Evolutionary conservation across 2,888 invertebrate genomes (phyloP), one percentile per base, ranked within the genome.

Genomic region (Dasypogon diadema): DNA sequence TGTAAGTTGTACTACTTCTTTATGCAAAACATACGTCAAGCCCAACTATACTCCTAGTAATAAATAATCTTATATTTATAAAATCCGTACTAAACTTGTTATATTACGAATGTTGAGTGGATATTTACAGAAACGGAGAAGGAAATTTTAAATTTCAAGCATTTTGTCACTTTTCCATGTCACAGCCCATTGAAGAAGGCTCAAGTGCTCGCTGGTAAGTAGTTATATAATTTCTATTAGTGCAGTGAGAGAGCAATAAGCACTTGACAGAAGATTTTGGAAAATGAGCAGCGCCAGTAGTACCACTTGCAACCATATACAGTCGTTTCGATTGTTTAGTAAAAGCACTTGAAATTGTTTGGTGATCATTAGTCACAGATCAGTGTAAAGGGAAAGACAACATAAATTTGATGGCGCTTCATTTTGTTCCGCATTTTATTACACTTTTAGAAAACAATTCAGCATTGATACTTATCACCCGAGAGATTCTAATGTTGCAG

Each of bases 381-480:
- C 30, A 77, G 77, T 77, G 75, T 70, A 74, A 77, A 77, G 70
- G 68, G 77, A 77, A 70, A 77, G 21, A 77, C 74, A 77, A 74
- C 77, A 77, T 30, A 48, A 58, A 34, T 51, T 12, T 46, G 14
- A 75, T 75, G 75, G 70, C 75, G 70, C 75, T 75, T 68, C 14
- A 56, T 48, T 51, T 55, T 68, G 26, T 37, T 48, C 16, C 58
- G n/a, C n/a, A 30, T 30, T 30, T 30, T 3, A 30, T 30, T 5
- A 8, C 30, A 30, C 30, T 30, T 8, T 8, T 30, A 3, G 30
- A 5, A 30, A 30, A 30, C 30, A 30, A 5, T 30, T 30, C 3
- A 30, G 30, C 8, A 8, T 30, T 30, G 3, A 3, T 30, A 30
- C 4, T 30, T 3, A 30, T 3, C 30, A 8, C 30, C 8, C 4